Base-by-base conservation (phyloP, 1,140 invertebrate genomes). In the Pseudomyrmex sp. region DNA sequence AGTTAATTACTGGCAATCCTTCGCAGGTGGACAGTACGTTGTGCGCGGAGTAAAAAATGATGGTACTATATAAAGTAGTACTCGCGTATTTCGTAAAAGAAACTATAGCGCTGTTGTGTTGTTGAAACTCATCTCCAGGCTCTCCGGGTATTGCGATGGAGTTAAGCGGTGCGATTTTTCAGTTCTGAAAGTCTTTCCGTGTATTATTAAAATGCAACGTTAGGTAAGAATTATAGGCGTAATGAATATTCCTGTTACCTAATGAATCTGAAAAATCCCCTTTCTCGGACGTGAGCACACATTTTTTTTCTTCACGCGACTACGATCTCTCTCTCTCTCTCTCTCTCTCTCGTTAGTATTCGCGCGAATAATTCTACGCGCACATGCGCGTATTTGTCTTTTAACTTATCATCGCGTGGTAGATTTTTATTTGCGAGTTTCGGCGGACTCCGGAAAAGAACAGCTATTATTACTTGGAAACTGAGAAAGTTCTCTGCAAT, bases 201-300 rank as follows among this genome's bases (percentile, higher is more conserved):
- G 86, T 88, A 88, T 88, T 88, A 88, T 88, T 88, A 88, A 88
- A 88, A 88, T 88, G 86, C 86, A 87, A 87, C 86, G 85, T 84
- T 88, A 70, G 80, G 44, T 83, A 70, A 88, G 86, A 88, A 86
- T 88, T 88, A 88, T 88, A 63, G 63, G 20, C 20, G 86, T 77
- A 88, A 88, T 88, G 86, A 88, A 88, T 88, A 88, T 88, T 88
- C 85, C 86, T 77, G 82, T 88, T 88, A 87, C 74, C 84, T 87
- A 88, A 88, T 88, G 86, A 88, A 76, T 87, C 62, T 87, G 86
- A 84, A 88, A 87, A 88, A 88, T 87, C 66, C n/a, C 62, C 58
- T 75, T 46, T 82, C 62, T 58, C 61, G 68, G 69, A 87, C 75
- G 82, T 72, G 85, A 73, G 59, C 86, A 65, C 69, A 84, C 69